Evolutionary conservation across 2,113 vertebrate species (phyloP), one percentile per base, ranked within the genome.

Genomic region (Epinephelus cyanopodus): DNA sequence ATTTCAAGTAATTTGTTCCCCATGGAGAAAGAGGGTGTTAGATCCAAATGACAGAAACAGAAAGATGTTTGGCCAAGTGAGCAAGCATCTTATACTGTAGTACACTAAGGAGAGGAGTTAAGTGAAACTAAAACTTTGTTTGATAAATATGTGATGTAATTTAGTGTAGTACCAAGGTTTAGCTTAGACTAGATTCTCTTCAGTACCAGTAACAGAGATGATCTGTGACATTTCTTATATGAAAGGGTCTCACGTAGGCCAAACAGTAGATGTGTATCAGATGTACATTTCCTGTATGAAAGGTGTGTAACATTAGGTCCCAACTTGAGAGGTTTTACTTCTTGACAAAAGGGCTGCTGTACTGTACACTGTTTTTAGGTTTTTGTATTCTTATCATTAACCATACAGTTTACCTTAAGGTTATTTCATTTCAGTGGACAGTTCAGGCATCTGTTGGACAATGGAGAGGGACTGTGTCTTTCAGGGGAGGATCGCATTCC

Each of bases 401-500:
- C 74, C 60, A 53, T 19, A 23, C 42, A 47, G 39, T 52, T 61
- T 53, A 76, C 45, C 72, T 79, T 52, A 81, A 74, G 48, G 85
- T 85, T 83, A n/a, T 25, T 54, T 62, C 3, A 63, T 70, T 89
- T 77, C 83, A 76, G 68, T 74, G 52, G 11, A 56, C 18, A 33
- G 53, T 42, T 77, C 64, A 74, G 10, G 57, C 29, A 62, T 68
- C n/a, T 60, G 48, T 58, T 68, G 76, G 68, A 81, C 68, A 71
- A 74, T 82, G 50, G 48, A 61, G 57, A 25, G 65, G 58, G 29
- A 48, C 52, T 7, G 17, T 50, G 37, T 67, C 76, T 85, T 77
- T 80, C 54, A 54, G 29, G 8, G 62, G 66, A 62, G 10, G 52
- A 60, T 70, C 65, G 69, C 83, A 84, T 86, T 83, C 76, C 69